Conservation (phyloP, 2,113 vertebrate species). For the western clawed frog (Xenopus tropicalis) region UCB_Xtro_10.0 CM004446.2:13862001-13862500, state of each 20-base stretch:
- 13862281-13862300: conserved; percentile 45
- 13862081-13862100: neutral
- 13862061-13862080: neutral
- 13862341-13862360: conserved; percentile 19
- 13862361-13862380: conserved; percentile 26
- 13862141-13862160: conserved; percentile 17
- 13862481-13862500: too few relatives aligned
- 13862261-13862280: conserved; percentile 28
- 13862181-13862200: conserved; percentile 15
- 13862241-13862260: conserved; percentile 37
- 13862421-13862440: conserved; percentile 25
- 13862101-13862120: conserved; percentile 13
- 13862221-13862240: conserved; percentile 30
- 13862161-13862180: conserved; percentile 7
- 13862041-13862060: neutral
- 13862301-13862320: conserved; percentile 34
- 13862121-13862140: conserved; percentile 20
- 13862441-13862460: conserved; percentile 6
- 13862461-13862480: neutral
- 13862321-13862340: conserved; percentile 24
- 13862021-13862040: too few relatives aligned
- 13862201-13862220: conserved; percentile 42
- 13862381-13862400: conserved; percentile 27
- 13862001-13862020: too few relatives aligned
- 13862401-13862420: conserved; percentile 5